A percentile compares a stretch with the other conserved stretches of the same genome.
Evolutionary conservation across 2,888 invertebrate genomes (phyloP).

Genomic region (Asteroscopus sphinx): DNA sequence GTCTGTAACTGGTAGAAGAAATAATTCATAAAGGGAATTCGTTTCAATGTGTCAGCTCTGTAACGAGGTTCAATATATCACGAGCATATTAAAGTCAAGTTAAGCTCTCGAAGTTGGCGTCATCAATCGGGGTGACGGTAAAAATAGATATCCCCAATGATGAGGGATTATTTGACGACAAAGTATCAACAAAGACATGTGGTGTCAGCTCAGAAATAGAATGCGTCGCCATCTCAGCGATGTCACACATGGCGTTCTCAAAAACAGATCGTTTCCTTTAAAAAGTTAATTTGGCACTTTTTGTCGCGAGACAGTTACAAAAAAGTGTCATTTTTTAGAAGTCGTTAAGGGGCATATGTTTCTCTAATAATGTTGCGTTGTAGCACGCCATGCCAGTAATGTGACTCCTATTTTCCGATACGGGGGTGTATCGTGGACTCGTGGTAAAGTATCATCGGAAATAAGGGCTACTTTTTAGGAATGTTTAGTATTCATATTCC

Average conservation of each 20-base stretch:
- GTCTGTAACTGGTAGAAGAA: slow-evolving; percentile 48
- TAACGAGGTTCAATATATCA: slow-evolving; percentile 79
- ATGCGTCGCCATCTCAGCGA: slow-evolving; percentile 71
- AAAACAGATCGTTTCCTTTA: slow-evolving; percentile 89
- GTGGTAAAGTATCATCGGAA: slow-evolving; percentile 53
- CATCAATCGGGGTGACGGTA: slow-evolving; percentile 78
- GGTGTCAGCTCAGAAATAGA: slow-evolving; percentile 81
- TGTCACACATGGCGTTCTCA: slow-evolving; percentile 86
- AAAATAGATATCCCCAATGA: slow-evolving; percentile 83
- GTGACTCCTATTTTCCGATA: slow-evolving; percentile 83
- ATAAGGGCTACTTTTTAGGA: slow-evolving; percentile 34
- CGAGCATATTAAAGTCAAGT: slow-evolving; percentile 81
- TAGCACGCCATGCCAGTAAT: slow-evolving; percentile 79
- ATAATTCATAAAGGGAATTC: slow-evolving; percentile 74
- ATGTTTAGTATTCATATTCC: slow-evolving; percentile 36
- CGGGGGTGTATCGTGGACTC: slow-evolving; percentile 61
- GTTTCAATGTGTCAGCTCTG: slow-evolving; percentile 72
- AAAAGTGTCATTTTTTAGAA: slow-evolving; percentile 83
- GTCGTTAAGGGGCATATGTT: slow-evolving; percentile 84
- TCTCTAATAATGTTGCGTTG: slow-evolving; percentile 80
- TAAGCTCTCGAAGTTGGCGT: slow-evolving; percentile 76
- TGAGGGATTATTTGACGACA: slow-evolving; percentile 86
- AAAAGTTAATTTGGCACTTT: slow-evolving; percentile 89
- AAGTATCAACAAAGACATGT: slow-evolving; percentile 86
- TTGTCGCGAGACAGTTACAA: slow-evolving; percentile 77